Evolutionary conservation across 2,888 invertebrate genomes (phyloP).

Genomic region (Protonemura montana): DNA sequence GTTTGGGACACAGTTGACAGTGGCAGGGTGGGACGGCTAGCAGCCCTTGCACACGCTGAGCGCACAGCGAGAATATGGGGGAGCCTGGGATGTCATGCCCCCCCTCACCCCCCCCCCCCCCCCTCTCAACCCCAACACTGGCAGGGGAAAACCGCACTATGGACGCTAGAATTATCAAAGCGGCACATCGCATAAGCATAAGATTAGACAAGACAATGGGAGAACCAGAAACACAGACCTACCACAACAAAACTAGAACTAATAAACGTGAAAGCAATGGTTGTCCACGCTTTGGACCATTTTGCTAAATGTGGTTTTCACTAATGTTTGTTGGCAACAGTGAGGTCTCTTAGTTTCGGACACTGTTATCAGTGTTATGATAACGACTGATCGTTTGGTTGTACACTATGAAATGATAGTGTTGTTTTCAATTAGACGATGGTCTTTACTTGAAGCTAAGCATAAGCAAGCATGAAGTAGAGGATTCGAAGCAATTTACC

Average conservation of each 20-base stretch:
- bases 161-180: constrained; percentile 17
- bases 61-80: background rate
- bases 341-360: constrained; percentile 2
- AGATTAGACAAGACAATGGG: constrained; percentile 35
- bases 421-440: background rate
- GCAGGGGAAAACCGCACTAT: background rate
- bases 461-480: no score
- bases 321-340: background rate
- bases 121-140: no score
- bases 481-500: no score
- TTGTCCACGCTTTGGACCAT: background rate
- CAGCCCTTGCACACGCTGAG: background rate
- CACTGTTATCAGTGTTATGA: background rate
- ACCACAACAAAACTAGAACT: constrained; percentile 19
- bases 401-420: background rate
- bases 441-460: no score
- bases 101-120: background rate
- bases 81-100: background rate
- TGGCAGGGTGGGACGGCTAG: background rate
- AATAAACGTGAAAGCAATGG: constrained; percentile 20
- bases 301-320: background rate
- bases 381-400: background rate
- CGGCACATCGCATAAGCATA: constrained; percentile 18
- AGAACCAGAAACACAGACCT: constrained; percentile 8
- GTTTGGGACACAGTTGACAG: constrained; percentile 29